Percentiles rank a stretch among this genome's conserved stretches.
Conservation (phyloP, 2,113 vertebrate species). For the Salvelinus alpinus region DNA sequence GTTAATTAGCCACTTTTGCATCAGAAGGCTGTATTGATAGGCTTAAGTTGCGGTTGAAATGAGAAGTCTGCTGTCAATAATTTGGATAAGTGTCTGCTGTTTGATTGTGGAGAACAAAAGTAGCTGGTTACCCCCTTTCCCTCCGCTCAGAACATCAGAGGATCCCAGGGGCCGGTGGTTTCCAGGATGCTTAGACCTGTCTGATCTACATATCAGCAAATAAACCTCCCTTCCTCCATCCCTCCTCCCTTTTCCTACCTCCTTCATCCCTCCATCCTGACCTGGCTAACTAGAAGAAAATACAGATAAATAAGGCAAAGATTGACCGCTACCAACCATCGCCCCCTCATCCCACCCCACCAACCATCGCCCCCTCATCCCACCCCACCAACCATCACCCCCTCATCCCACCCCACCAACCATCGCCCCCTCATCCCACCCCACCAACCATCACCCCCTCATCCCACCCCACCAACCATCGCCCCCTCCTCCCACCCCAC, state of each 20-base stretch:
- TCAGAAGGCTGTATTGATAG: slow-evolving; percentile 99
- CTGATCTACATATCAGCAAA: slow-evolving; percentile 91
- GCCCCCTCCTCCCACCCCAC: too few species aligned
- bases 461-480: too few species aligned
- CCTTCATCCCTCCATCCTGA: slow-evolving; percentile 75
- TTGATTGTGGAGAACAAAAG: slow-evolving; percentile 98
- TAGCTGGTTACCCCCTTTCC: slow-evolving; percentile 63
- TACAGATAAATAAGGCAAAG: slow-evolving; percentile 83
- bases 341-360: too few species aligned
- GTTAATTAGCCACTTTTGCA: slow-evolving; percentile 99
- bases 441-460: too few species aligned
- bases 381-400: rapidly evolving
- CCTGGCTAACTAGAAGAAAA: slow-evolving; percentile 85
- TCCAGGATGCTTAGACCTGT: slow-evolving; percentile 84
- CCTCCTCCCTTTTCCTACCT: too few species aligned
- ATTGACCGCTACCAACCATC: slow-evolving; percentile 69
- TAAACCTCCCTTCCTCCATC: slow-evolving; percentile 52
- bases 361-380: too few species aligned
- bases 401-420: too few species aligned
- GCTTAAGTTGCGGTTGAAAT: slow-evolving; percentile 99
- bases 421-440: too few species aligned
- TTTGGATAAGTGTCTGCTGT: slow-evolving; percentile 99
- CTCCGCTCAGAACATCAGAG: slow-evolving; percentile 82
- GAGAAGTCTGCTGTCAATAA: slow-evolving; percentile 99
- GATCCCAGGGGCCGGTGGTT: slow-evolving; percentile 85